phyloP scores from a whole-genome alignment of 2,888 invertebrate species.

The Aradus depressus region DNA sequence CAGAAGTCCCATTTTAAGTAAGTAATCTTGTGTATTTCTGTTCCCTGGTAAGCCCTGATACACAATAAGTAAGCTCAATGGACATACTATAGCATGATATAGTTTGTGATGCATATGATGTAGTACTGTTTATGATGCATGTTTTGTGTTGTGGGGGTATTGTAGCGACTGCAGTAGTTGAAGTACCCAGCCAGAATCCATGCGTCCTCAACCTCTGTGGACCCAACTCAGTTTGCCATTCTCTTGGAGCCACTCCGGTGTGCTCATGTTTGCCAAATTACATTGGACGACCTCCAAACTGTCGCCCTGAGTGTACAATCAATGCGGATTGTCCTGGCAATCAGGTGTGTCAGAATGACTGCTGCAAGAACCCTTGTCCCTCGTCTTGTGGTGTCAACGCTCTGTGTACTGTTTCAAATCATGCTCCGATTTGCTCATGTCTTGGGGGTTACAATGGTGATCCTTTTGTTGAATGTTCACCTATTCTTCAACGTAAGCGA shows the following conservation, averaged over 20 bases:
- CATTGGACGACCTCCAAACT: conserved; percentile 50
- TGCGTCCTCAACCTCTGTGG: conserved; percentile 63
- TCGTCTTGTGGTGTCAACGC: conserved; percentile 58
- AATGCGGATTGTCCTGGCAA: conserved; percentile 44
- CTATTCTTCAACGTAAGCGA: conserved; percentile 34
- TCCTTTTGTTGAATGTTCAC: conserved; percentile 48
- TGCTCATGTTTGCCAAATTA: conserved; percentile 47
- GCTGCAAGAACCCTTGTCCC: conserved; percentile 50
- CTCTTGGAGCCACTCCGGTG: conserved; percentile 41
- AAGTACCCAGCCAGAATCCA: conserved; percentile 45
- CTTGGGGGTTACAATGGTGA: conserved; percentile 47
- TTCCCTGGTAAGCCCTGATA: too few relatives aligned
- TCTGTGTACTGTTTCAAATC: conserved; percentile 47
- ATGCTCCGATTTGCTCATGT: conserved; percentile 44
- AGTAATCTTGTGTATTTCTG: too few relatives aligned
- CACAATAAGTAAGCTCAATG: too few relatives aligned
- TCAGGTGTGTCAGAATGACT: conserved; percentile 43
- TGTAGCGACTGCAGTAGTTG: conserved; percentile 27
- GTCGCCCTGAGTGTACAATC: conserved; percentile 52
- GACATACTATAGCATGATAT: conserved; percentile 17
- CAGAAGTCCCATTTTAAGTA: too few relatives aligned
- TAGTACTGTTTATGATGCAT: conserved; percentile 26
- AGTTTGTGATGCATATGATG: conserved; percentile 15
- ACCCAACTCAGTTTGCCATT: conserved; percentile 44
- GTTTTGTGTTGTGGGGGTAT: conserved; percentile 17